Evolutionary conservation across 2,113 vertebrate genomes (phyloP).

Genomic region (Orientallactaga bullata): DNA sequence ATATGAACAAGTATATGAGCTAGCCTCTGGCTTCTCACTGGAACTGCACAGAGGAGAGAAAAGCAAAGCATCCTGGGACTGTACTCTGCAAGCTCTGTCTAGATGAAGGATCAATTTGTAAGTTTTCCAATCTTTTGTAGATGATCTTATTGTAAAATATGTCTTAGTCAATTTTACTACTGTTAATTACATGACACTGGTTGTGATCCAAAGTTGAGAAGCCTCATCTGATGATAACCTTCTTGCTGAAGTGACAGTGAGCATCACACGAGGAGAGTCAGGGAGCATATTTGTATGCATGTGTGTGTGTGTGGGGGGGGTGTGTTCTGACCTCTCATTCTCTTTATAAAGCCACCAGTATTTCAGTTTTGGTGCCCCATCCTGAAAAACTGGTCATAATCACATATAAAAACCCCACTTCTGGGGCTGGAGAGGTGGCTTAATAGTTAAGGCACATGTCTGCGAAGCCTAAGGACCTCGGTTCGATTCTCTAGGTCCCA

Average conservation of each 20-base stretch:
- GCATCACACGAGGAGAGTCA: not conserved
- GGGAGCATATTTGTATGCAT: not conserved
- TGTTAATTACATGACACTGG: not conserved
- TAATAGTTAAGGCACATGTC: too few relatives aligned
- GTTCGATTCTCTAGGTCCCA: too few relatives aligned
- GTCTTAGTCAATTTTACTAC: not conserved
- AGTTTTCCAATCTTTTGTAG: not conserved
- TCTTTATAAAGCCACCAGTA: not conserved
- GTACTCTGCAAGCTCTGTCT: too few relatives aligned
- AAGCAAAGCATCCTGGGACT: not conserved
- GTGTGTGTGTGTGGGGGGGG: too few relatives aligned
- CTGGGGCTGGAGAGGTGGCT: too few relatives aligned
- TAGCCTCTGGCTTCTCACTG: not conserved
- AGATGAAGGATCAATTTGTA: not conserved
- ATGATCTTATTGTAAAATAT: not conserved
- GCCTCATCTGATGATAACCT: not conserved
- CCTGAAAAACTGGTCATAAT: not conserved
- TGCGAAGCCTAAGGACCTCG: too few relatives aligned
- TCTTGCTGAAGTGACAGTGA: not conserved
- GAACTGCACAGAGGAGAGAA: not conserved
- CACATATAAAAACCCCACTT: not conserved
- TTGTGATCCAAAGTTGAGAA: too few relatives aligned
- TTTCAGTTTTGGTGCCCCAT: not conserved
- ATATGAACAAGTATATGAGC: too few relatives aligned
- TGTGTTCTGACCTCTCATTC: not conserved